phyloP scores from a whole-genome alignment of 35 echinoderm and acorn worm species.

The Stichopus chloronotus region DNA sequence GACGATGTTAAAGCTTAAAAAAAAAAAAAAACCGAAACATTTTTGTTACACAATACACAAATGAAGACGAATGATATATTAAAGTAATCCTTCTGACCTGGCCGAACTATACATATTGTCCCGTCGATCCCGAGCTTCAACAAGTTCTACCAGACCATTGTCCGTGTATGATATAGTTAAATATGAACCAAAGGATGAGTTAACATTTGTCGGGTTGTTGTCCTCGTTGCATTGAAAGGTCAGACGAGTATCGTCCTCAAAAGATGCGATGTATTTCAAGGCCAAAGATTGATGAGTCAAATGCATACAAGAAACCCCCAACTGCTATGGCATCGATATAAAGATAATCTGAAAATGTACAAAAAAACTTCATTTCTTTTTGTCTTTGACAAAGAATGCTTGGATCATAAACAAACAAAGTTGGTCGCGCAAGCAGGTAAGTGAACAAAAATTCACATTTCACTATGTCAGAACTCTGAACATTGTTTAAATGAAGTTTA shows the following conservation, averaged over 20 bases:
- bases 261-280: background rate
- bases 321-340: constrained; percentile 15
- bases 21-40: too few species aligned
- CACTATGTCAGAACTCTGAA: too few species aligned
- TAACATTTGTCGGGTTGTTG: constrained; percentile 12
- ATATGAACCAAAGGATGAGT: constrained; percentile 1
- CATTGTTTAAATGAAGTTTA: too few species aligned
- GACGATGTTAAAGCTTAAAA: too few species aligned
- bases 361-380: background rate
- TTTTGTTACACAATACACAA: too few species aligned
- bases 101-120: constrained; percentile 5
- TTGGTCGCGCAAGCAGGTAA: too few species aligned
- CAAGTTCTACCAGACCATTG: constrained; percentile 14
- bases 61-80: too few species aligned
- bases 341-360: constrained; percentile 6
- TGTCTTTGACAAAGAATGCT: too few species aligned
- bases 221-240: constrained; percentile 39
- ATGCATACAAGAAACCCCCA: background rate
- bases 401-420: too few species aligned
- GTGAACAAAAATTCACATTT: too few species aligned
- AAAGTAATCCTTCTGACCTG: background rate
- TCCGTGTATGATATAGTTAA: constrained; percentile 14
- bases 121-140: background rate
- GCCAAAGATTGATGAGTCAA: constrained; percentile 20
- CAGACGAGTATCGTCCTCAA: constrained; percentile 5